Evolutionary conservation across 2,888 invertebrate genomes (phyloP), one percentile per base, ranked within the genome.

Genomic region (Muschampia plurimacula): DNA sequence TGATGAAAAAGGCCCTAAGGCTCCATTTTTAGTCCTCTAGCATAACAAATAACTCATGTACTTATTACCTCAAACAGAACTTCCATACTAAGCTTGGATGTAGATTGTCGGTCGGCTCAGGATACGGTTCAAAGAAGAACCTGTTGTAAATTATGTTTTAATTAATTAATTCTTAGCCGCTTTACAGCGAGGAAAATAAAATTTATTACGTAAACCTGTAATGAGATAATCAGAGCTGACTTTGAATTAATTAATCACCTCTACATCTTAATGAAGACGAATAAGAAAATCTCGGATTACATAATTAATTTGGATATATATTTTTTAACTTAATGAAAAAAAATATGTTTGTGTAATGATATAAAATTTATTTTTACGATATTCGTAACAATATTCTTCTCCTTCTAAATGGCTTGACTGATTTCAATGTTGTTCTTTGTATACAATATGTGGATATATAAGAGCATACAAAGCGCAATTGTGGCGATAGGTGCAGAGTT

Each of bases 181-280:
- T 32, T 32, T 32, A 55, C 9, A 3, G 55, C 22, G 22, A 55
- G 55, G 22, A 55, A 55, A 55, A 55, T 55, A 55, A 55, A 55
- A 55, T 22, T 9, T 55, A 10, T 22, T 55, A 22, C 55, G 22
- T 55, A 10, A 55, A 55, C 55, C 55, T 22, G 55, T 55, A 55
- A 55, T 55, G 55, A 55, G 55, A 55, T 55, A 55, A 55, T 55
- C 55, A 55, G 22, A 55, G 55, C 55, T 55, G 55, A 55, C 22
- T 55, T 22, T 22, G 10, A 55, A 55, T 55, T 52, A 52, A 52
- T 52, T 55, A 55, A 55, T 55, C 22, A 55, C 8, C 9, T 55
- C 22, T 10, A 15, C 9, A 2, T 55, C 9, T 55, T 55, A 55
- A 55, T 55, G 9, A 55, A 55, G 22, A 22, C 22, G 15, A 55